Conservation (phyloP, 1,140 invertebrate species). For the Scaptomyza graminum region DNA sequence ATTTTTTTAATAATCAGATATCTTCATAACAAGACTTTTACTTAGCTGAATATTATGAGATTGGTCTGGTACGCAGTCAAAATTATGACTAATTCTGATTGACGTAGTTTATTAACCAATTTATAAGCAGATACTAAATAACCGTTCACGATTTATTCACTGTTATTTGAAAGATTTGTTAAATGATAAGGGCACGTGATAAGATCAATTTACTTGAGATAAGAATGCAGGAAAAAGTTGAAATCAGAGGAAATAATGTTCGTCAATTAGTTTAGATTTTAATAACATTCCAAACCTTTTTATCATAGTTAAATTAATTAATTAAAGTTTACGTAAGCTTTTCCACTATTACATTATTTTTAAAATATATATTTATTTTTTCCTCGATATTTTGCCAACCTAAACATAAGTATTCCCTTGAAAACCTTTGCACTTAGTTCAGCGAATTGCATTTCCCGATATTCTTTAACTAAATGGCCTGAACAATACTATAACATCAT, state of each 20-base stretch:
- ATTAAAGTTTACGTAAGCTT: not conserved
- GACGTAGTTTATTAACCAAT: slow-evolving; percentile 46
- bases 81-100: slow-evolving; percentile 29
- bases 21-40: slow-evolving; percentile 23
- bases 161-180: slow-evolving; percentile 23
- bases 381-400: not conserved
- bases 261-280: too few species aligned
- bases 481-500: not conserved
- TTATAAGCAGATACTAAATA: slow-evolving; percentile 29
- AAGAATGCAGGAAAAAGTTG: slow-evolving; percentile 27
- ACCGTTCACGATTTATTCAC: slow-evolving; percentile 26
- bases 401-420: not conserved
- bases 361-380: not conserved
- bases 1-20: slow-evolving; percentile 25
- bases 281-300: too few species aligned
- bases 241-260: too few species aligned
- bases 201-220: slow-evolving; percentile 19
- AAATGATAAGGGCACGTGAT: slow-evolving; percentile 21
- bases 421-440: slow-evolving; percentile 10
- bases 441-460: slow-evolving; percentile 26
- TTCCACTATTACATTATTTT: not conserved
- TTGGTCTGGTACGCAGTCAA: not conserved
- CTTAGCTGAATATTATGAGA: not conserved
- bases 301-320: too few species aligned
- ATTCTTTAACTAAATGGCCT: not conserved